These are phyloP conservation scores for Dendropsophus ebraccatus DNA, from an alignment of 2,113 vertebrate species.

Conservation along the genomic window DNA sequence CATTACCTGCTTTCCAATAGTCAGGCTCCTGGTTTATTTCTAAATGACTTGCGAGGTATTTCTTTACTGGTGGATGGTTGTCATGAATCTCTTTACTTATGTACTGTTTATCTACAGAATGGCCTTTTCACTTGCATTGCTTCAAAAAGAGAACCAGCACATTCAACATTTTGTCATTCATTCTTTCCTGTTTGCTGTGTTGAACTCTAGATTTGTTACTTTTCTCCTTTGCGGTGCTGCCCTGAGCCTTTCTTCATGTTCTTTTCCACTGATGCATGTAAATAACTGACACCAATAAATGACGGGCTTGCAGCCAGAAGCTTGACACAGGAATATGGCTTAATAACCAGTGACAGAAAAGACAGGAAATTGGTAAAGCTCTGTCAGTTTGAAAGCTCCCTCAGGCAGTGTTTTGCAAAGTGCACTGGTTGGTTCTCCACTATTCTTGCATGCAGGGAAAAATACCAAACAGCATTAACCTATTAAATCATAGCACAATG, in stretches of 20 bases:
- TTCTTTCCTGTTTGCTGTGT: conserved; percentile 51
- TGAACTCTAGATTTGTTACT: conserved; percentile 55
- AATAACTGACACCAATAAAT: conserved; percentile 58
- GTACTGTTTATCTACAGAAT: conserved; percentile 45
- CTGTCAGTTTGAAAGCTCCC: conserved; percentile 50
- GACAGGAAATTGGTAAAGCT: conserved; percentile 52
- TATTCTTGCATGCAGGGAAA: conserved; percentile 28
- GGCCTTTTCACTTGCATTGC: conserved; percentile 43
- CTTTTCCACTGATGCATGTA: conserved; percentile 55
- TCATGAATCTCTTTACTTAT: conserved; percentile 49
- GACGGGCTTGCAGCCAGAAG: conserved; percentile 53
- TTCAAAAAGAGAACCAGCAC: conserved; percentile 39
- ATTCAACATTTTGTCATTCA: conserved; percentile 52
- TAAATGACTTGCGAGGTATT: conserved; percentile 10
- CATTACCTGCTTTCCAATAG: not conserved
- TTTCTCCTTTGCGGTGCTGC: conserved; percentile 52
- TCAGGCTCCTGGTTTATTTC: not conserved
- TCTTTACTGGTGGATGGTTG: conserved; percentile 13
- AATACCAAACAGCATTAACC: conserved; percentile 46
- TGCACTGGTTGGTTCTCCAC: conserved; percentile 39
- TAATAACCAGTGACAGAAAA: conserved; percentile 54
- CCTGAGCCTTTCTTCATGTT: conserved; percentile 55
- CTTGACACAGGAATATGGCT: conserved; percentile 56
- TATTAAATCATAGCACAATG: conserved; percentile 50
- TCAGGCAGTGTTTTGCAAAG: conserved; percentile 51